Conservation (phyloP, 1,140 invertebrate species). For the Scaptodrosophila lebanonensis region DNA sequence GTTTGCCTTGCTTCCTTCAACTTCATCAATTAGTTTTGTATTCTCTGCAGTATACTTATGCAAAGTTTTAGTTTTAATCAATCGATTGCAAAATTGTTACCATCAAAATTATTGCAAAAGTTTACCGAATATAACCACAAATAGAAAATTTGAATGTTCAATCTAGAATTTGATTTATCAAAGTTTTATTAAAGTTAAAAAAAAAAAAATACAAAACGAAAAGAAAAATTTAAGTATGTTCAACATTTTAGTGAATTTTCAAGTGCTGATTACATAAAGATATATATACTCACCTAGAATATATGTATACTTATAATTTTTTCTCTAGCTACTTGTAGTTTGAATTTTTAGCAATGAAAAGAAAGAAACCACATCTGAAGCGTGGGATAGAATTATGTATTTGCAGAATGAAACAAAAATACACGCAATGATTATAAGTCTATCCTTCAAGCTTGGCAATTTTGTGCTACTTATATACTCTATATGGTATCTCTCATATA, state of each 20-base stretch:
- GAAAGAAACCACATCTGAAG: slow-evolving; percentile 28
- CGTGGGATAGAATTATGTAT: slow-evolving; percentile 37
- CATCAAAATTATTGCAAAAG: slow-evolving; percentile 32
- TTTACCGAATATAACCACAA: not conserved
- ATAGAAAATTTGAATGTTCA: slow-evolving; percentile 68
- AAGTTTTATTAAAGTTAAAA: slow-evolving; percentile 16
- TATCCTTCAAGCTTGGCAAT: slow-evolving; percentile 29
- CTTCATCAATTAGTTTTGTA: slow-evolving; percentile 35
- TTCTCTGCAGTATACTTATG: slow-evolving; percentile 11
- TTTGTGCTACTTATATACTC: too few relatives aligned
- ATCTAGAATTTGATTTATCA: slow-evolving; percentile 54
- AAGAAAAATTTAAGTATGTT: slow-evolving; percentile 32
- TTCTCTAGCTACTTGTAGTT: slow-evolving; percentile 63
- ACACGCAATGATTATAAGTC: slow-evolving; percentile 21
- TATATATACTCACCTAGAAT: slow-evolving; percentile 18
- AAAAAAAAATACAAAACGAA: slow-evolving; percentile 29
- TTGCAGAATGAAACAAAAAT: not conserved
- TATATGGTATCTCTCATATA: slow-evolving; percentile 32
- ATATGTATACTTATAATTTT: slow-evolving; percentile 46
- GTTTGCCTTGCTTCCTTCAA: slow-evolving; percentile 45
- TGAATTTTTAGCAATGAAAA: slow-evolving; percentile 47
- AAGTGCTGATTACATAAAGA: slow-evolving; percentile 67
- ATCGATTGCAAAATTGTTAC: slow-evolving; percentile 50
- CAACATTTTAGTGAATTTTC: slow-evolving; percentile 69
- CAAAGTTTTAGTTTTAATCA: not conserved